Base-by-base conservation (phyloP, 2,797 vertebrate species). In the Mus caroli region DNA sequence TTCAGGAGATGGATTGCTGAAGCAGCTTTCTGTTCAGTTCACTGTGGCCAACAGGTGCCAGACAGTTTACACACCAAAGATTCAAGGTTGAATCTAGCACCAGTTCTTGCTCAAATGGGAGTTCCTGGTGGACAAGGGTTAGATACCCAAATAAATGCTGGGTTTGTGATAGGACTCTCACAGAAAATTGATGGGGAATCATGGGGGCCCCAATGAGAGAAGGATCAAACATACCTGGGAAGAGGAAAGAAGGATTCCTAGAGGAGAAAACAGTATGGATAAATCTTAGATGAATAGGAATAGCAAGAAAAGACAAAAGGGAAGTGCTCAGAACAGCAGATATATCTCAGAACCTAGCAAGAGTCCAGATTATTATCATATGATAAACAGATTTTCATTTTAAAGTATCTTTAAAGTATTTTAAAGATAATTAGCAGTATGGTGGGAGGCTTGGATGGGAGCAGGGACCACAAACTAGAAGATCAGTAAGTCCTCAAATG, bases 231-330 rank as follows among this genome's bases (percentile, higher is more conserved):
- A 34, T 73, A 43, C 62, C 67, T 67, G n/a, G 17, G 34, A 92
- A 90, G 71, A 43, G 19, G 43, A 78, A 1, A 54, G 58, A 92
- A 92, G 52, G 37, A 77, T 92, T 92, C 60, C 75, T 34, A 4
- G 82, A 92, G 67, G 28, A 92, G 14, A 22, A 5, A 8, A 24
- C 85, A 77, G 3, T 76, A 67, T 22, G 87, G 28, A 15, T 92
- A 60, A 75, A 46, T 75, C 71, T 88, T 84, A 82, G 37, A 84
- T 76, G 17, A 82, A 4, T 71, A 82, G 93, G 75, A 64, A 90
- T 43, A 50, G 10, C 26, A 86, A 52, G n/a, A 28, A 14, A 79
- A 77, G 31, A 76, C 46, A n/a, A 34, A 76, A 58, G 34, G 56
- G n/a, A 89, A 75, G 79, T 64, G 26, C 26, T 87, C 71, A 87